These are phyloP conservation scores for Emys orbicularis DNA, from an alignment of 2,797 vertebrate genomes.

Conservation along the genomic window DNA sequence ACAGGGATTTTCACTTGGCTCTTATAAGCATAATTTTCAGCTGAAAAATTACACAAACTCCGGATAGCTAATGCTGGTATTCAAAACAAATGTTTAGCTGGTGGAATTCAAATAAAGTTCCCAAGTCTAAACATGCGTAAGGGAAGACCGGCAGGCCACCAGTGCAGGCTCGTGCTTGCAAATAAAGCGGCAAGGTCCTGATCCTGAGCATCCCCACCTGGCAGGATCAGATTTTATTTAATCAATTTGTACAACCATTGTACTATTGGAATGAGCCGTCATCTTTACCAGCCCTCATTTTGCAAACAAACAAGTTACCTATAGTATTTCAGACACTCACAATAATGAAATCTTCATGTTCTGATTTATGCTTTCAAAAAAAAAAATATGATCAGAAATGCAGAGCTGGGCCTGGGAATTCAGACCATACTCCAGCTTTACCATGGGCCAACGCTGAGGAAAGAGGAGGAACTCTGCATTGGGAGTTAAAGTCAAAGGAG, in stretches of 20 bases:
- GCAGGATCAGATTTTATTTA: not conserved
- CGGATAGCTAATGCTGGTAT: not conserved
- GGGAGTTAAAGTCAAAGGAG: fast-evolving
- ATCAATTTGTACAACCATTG: fast-evolving
- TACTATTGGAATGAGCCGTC: fast-evolving
- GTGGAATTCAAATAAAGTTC: slow-evolving; percentile 2
- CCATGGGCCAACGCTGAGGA: fast-evolving
- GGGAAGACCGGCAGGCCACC: fast-evolving
- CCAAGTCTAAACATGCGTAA: not conserved
- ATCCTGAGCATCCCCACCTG: not conserved
- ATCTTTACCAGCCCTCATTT: fast-evolving
- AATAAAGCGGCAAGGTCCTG: not conserved
- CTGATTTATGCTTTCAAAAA: not conserved
- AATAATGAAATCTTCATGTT: not conserved
- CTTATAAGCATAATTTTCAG: slow-evolving; percentile 36
- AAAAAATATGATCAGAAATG: not conserved
- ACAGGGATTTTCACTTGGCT: slow-evolving; percentile 43
- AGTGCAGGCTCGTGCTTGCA: not conserved
- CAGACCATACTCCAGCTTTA: fast-evolving
- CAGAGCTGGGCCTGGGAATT: not conserved
- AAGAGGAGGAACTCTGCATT: not conserved
- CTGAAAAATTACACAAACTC: slow-evolving; percentile 3
- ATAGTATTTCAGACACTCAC: not conserved
- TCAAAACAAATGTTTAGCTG: slow-evolving; percentile 5
- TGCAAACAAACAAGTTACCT: not conserved